Evolutionary conservation across 2,113 vertebrate species (phyloP).

Genomic region (Chamaea fasciata): DNA sequence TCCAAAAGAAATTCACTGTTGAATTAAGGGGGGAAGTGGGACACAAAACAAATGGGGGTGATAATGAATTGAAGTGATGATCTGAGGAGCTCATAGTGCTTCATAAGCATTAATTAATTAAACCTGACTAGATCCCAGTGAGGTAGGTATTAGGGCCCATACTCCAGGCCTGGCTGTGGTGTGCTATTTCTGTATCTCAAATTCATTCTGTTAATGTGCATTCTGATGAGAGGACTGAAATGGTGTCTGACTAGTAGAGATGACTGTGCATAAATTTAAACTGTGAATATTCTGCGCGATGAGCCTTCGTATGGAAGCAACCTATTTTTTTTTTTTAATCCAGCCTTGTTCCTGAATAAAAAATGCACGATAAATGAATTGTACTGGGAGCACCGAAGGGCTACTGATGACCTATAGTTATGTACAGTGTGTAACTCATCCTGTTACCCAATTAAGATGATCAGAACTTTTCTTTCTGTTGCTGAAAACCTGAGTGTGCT

Average conservation of each 20-base stretch:
- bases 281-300: slow-evolving; percentile 50
- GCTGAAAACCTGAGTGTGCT: background rate
- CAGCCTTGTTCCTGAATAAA: slow-evolving; percentile 21
- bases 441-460: background rate
- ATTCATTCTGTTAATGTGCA: slow-evolving; percentile 49
- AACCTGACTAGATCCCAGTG: background rate
- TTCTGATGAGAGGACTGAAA: slow-evolving; percentile 49
- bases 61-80: slow-evolving; percentile 55
- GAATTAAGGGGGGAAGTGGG: slow-evolving; percentile 10
- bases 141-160: slow-evolving; percentile 18
- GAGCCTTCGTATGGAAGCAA: background rate
- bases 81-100: slow-evolving; percentile 42
- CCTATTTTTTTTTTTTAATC: background rate
- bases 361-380: slow-evolving; percentile 20
- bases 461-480: background rate
- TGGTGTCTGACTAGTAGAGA: slow-evolving; percentile 58
- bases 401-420: background rate
- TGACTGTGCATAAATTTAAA: slow-evolving; percentile 65
- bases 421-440: background rate
- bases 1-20: slow-evolving; percentile 24
- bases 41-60: slow-evolving; percentile 37
- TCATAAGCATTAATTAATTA: slow-evolving; percentile 54
- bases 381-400: background rate
- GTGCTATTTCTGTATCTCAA: slow-evolving; percentile 40
- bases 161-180: background rate